These are phyloP conservation scores for Melanargia galathea DNA, from an alignment of 2,888 invertebrate species.

Conservation along the genomic window DNA sequence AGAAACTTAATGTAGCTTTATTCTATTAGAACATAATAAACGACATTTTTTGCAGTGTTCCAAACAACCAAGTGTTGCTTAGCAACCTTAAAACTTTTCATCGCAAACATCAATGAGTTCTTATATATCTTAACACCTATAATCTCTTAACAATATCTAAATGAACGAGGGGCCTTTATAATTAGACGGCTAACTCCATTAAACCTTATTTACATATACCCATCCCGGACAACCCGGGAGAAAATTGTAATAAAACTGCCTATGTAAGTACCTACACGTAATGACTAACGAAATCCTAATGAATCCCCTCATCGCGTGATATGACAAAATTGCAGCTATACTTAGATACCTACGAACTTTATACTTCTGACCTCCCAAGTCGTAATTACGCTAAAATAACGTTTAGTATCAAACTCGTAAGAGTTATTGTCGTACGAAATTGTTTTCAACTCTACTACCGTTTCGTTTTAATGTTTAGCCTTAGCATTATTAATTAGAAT, in stretches of 20 bases:
- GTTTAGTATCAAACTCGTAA: neutral
- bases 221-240: constrained; percentile 33
- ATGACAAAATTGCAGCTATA: constrained; percentile 21
- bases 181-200: constrained; percentile 32
- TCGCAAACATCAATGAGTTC: too few species aligned
- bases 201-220: constrained; percentile 36
- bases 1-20: too few species aligned
- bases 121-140: too few species aligned
- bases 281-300: constrained; percentile 43
- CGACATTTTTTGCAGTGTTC: too few species aligned
- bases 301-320: constrained; percentile 32
- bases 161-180: constrained; percentile 31
- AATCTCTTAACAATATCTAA: constrained; percentile 30
- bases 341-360: neutral
- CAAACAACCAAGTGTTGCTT: too few species aligned
- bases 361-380: constrained; percentile 4
- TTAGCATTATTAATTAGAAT: too few species aligned
- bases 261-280: constrained; percentile 36
- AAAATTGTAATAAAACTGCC: constrained; percentile 44
- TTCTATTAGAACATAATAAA: too few species aligned
- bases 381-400: constrained; percentile 12
- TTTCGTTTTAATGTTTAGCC: neutral
- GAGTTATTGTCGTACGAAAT: neutral
- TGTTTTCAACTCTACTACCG: neutral
- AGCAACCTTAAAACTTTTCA: too few species aligned